These are phyloP conservation scores for Falco cherrug DNA, from an alignment of 2,797 vertebrate genomes.

Conservation along the genomic window DNA sequence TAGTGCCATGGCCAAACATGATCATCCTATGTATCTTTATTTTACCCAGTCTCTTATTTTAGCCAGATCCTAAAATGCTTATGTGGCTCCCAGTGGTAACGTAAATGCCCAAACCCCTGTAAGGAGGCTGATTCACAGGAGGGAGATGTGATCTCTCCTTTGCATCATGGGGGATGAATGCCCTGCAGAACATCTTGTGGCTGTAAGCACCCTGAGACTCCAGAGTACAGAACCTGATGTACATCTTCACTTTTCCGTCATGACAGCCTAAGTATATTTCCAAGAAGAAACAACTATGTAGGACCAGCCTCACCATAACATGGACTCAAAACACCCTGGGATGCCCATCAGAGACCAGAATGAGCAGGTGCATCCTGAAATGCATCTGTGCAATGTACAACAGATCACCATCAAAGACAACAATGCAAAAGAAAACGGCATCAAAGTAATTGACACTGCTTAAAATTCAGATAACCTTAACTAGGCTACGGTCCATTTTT, in stretches of 20 bases:
- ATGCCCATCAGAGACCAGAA: background rate
- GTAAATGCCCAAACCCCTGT: background rate
- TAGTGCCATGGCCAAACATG: background rate
- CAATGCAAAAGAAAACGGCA: background rate
- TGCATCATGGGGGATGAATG: rapidly evolving
- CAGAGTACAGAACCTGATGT: background rate
- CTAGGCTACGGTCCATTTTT: background rate
- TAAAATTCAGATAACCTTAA: background rate
- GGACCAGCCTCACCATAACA: background rate
- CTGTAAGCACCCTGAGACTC: background rate
- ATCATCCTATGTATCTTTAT: background rate
- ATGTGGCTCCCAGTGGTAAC: rapidly evolving
- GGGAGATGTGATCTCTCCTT: background rate
- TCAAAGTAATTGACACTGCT: background rate
- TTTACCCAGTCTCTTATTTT: background rate
- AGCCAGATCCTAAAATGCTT: background rate
- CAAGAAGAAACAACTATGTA: background rate
- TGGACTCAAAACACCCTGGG: background rate
- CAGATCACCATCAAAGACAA: background rate
- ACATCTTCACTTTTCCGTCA: background rate
- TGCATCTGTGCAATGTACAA: background rate
- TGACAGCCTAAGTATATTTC: rapidly evolving
- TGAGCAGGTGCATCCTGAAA: background rate
- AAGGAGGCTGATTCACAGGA: background rate
- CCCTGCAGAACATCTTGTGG: background rate